Percentiles rank a stretch among this genome's conserved stretches.
Evolutionary conservation across 2,113 vertebrate genomes (phyloP).

Genomic region (Hepsetus odoe): DNA sequence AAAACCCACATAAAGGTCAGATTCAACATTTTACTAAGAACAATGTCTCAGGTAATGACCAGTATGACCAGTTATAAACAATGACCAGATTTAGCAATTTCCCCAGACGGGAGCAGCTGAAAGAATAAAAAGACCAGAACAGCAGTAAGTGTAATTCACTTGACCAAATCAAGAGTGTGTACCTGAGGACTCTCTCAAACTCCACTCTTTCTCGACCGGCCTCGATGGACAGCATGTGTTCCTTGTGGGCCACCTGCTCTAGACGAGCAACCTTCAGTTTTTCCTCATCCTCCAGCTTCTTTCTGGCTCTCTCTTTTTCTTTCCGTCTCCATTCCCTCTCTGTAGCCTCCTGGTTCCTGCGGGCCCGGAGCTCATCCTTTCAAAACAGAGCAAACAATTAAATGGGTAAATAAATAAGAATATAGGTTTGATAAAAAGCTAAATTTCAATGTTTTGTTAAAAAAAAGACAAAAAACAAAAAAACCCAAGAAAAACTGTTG

Average conservation of each 20-base stretch:
- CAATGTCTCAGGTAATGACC: too few species aligned
- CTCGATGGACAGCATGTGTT: constrained; percentile 78
- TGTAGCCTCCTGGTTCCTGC: constrained; percentile 80
- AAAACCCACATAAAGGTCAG: too few species aligned
- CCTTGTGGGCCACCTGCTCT: constrained; percentile 81
- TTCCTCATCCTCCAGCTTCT: constrained; percentile 66
- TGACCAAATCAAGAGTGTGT: too few species aligned
- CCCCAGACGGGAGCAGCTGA: not conserved
- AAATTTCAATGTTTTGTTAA: too few species aligned
- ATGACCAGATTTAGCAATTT: too few species aligned
- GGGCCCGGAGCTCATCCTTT: constrained; percentile 85
- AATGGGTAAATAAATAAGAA: not conserved
- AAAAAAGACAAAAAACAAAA: too few species aligned
- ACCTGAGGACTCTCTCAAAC: constrained; percentile 86
- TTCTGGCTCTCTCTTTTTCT: constrained; percentile 72
- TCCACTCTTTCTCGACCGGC: constrained; percentile 79
- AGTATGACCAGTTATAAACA: too few species aligned
- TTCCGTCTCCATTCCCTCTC: constrained; percentile 87
- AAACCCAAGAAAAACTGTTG: too few species aligned
- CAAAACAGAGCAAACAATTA: too few species aligned
- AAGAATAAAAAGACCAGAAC: not conserved
- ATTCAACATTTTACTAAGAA: too few species aligned
- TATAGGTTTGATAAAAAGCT: not conserved
- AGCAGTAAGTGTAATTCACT: not conserved
- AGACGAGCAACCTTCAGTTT: constrained; percentile 70